Evolutionary conservation across 2,888 invertebrate genomes (phyloP), one percentile per base, ranked within the genome.

Genomic region (Nebria brevicollis): DNA sequence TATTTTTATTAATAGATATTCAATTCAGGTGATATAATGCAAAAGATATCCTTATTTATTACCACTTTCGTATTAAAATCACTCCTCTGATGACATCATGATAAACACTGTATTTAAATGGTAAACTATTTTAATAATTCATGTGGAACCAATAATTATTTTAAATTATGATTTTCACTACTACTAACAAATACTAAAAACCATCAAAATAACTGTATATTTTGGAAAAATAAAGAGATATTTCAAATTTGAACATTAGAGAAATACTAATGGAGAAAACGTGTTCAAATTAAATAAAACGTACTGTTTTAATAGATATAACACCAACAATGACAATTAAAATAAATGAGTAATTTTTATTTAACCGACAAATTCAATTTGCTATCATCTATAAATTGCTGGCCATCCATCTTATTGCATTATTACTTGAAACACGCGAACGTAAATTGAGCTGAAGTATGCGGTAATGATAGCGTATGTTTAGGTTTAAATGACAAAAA

Each of bases 301-400:
- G 70, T 70, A 25, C 10, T 70, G 26, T 70, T 3, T 73, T 78
- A 78, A 78, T 72, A 64, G 77, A 72, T 77, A 72, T 77, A 77
- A 77, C 77, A 77, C 77, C 34, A 77, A 72, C 77, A 77, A 77
- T 78, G 78, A 78, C 78, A 78, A 72, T 78, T 78, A 72, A 78
- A 72, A 42, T 43, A 26, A 77, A 77, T 77, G 54, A 8, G 77
- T 13, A 3, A 26, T 3, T 20, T 68, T 15, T 10, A 5, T 70
- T 70, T 70, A n/a, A 70, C 70, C 25, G 34, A 70, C 70, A 70
- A 70, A 70, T 70, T 70, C 70, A 70, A 70, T 70, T 70, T 13
- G 8, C 10, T 70, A 34, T 70, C 70, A 25, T 26, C 34, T 70
- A 70, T 25, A 70, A 25, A 15, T 8, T 54, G 54, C 54, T 54